phyloP scores from a whole-genome alignment of 1,140 invertebrate genomes.

The Nixonia krombeini region DNA sequence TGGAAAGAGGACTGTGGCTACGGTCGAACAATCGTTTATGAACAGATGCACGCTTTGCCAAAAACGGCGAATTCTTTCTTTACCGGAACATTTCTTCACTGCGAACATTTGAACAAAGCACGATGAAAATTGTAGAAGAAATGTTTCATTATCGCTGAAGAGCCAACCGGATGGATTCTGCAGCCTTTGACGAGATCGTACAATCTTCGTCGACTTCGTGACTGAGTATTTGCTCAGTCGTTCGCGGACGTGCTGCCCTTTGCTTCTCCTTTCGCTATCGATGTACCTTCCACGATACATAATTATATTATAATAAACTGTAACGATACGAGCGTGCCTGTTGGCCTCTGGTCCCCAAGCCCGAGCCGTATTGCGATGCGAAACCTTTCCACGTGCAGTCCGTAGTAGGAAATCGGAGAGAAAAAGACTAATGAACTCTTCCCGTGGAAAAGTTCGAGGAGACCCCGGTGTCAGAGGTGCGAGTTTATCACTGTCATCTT shows the following conservation, averaged over 20 bases:
- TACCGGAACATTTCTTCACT: too few relatives aligned
- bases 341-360: conserved; percentile 45
- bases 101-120: too few relatives aligned
- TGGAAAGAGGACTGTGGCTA: too few relatives aligned
- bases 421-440: conserved; percentile 51
- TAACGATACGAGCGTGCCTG: conserved; percentile 63
- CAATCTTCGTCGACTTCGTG: conserved; percentile 62
- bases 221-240: conserved; percentile 69
- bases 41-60: too few relatives aligned
- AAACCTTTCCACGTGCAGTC: conserved; percentile 30
- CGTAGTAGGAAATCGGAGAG: conserved; percentile 18
- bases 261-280: conserved; percentile 37
- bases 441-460: conserved; percentile 44
- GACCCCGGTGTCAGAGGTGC: conserved; percentile 56
- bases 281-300: conserved; percentile 64
- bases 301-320: conserved; percentile 73
- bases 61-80: too few relatives aligned
- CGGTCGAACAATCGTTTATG: too few relatives aligned
- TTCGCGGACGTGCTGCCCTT: conserved; percentile 47
- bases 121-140: too few relatives aligned
- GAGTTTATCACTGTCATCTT: conserved; percentile 65
- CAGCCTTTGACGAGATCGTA: conserved; percentile 39
- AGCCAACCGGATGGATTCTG: too few relatives aligned
- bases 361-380: conserved; percentile 12
- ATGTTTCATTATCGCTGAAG: too few relatives aligned